Evolutionary conservation across 2,888 invertebrate species (phyloP).

Genomic region (Antitype chi): DNA sequence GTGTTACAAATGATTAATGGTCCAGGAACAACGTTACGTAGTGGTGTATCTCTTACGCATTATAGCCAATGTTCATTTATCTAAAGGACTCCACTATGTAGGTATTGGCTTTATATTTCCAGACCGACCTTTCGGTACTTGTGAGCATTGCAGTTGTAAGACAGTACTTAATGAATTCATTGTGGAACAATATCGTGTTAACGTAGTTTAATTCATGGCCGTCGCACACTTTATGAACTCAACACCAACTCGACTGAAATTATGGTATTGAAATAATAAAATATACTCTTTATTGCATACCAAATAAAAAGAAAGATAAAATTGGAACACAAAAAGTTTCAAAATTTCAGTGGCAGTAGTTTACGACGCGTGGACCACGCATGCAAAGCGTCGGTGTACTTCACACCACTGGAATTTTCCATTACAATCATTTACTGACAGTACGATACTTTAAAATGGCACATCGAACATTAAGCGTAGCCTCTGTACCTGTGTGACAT

Average conservation of each 20-base stretch:
- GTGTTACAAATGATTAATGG: background rate
- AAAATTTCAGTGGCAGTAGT: background rate
- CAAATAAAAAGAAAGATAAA: slow-evolving; percentile 9
- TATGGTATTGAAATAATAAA: background rate
- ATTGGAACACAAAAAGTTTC: background rate
- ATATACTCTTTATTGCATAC: slow-evolving; percentile 8
- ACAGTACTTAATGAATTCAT: background rate
- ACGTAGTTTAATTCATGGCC: background rate
- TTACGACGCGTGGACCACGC: slow-evolving; percentile 2
- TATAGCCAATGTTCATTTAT: background rate
- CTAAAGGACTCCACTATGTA: background rate
- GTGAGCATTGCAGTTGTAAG: slow-evolving; percentile 1
- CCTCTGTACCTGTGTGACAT: background rate
- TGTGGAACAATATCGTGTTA: background rate
- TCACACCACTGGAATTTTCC: background rate
- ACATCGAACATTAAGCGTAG: background rate
- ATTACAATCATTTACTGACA: background rate
- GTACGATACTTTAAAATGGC: slow-evolving; percentile 1
- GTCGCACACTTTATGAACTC: background rate
- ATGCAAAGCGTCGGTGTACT: slow-evolving; percentile 11
- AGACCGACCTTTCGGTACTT: background rate
- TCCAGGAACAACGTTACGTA: background rate
- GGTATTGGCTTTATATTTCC: background rate
- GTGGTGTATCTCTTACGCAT: background rate
- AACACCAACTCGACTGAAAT: slow-evolving; percentile 8